These are phyloP conservation scores for Cantharis flavilabris DNA, from an alignment of 2,888 invertebrate species.

Conservation along the genomic window DNA sequence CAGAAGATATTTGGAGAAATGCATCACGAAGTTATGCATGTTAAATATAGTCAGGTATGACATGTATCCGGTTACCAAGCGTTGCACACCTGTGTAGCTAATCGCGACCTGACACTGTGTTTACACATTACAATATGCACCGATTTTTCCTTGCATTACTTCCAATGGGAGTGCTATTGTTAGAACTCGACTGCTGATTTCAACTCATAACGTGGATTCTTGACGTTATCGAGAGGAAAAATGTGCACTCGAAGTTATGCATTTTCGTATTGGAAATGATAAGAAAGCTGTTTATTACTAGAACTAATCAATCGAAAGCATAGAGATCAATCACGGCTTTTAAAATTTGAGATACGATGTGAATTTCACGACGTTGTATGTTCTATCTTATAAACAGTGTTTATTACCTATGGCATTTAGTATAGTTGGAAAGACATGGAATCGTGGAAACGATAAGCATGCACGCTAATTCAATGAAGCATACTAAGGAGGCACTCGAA, in stretches of 20 bases:
- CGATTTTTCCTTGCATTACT: conserved; percentile 20
- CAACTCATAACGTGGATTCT: background rate
- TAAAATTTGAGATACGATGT: conserved; percentile 19
- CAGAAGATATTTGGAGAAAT: background rate
- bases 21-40: background rate
- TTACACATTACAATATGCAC: conserved; percentile 23
- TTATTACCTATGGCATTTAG: background rate
- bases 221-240: background rate
- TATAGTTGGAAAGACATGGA: background rate
- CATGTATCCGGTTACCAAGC: conserved; percentile 28
- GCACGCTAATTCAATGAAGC: background rate
- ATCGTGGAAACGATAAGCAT: background rate
- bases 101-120: conserved; percentile 32
- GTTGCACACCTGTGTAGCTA: conserved; percentile 31
- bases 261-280: conserved; percentile 4
- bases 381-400: conserved; percentile 1
- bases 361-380: conserved; percentile 5
- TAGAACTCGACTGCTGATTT: background rate
- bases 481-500: background rate
- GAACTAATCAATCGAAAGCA: conserved; percentile 28
- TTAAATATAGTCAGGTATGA: conserved; percentile 4
- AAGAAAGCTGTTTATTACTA: conserved; percentile 23
- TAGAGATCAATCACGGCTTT: conserved; percentile 16
- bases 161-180: conserved; percentile 20
- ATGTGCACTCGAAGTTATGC: background rate